Percentiles rank a stretch among this genome's conserved stretches.
phyloP scores from a whole-genome alignment of 2,888 invertebrate species.

The Priocnemis perturbator region DNA sequence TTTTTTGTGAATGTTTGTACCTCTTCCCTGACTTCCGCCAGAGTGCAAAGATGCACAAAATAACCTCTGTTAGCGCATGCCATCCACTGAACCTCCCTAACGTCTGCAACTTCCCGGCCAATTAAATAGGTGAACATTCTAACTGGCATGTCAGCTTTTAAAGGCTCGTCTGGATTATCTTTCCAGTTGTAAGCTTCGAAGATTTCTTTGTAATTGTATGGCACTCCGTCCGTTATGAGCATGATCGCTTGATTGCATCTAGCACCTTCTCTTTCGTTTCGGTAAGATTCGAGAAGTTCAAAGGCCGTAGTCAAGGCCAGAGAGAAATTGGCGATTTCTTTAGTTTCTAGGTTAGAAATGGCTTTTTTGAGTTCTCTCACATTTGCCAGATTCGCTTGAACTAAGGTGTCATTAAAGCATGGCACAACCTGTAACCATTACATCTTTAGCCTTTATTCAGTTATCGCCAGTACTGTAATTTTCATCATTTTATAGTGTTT shows the following conservation, averaged over 20 bases:
- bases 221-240: conserved; percentile 99
- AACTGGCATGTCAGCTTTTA: conserved; percentile 82
- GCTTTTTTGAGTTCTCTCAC: conserved; percentile 88
- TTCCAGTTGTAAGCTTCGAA: conserved; percentile 94
- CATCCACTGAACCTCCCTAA: conserved; percentile 97
- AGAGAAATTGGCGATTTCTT: conserved; percentile 95
- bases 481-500: too few relatives aligned
- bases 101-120: conserved; percentile 91
- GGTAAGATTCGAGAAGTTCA: conserved; percentile 85
- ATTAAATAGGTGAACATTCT: conserved; percentile 98
- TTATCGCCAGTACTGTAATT: too few relatives aligned
- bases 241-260: conserved; percentile 95
- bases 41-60: conserved; percentile 96
- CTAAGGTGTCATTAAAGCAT: conserved; percentile 92
- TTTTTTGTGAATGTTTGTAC: conserved; percentile 73
- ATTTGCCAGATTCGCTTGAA: conserved; percentile 93
- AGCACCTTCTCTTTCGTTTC: conserved; percentile 81
- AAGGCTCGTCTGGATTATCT: conserved; percentile 78
- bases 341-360: conserved; percentile 87
- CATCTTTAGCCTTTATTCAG: not conserved
- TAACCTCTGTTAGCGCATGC: conserved; percentile 98
- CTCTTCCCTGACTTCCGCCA: conserved; percentile 98
- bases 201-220: conserved; percentile 93
- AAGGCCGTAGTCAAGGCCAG: conserved; percentile 93
- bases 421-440: conserved; percentile 78